Conservation (phyloP, 2,797 vertebrate species). For the Sibirionetta formosa region DNA sequence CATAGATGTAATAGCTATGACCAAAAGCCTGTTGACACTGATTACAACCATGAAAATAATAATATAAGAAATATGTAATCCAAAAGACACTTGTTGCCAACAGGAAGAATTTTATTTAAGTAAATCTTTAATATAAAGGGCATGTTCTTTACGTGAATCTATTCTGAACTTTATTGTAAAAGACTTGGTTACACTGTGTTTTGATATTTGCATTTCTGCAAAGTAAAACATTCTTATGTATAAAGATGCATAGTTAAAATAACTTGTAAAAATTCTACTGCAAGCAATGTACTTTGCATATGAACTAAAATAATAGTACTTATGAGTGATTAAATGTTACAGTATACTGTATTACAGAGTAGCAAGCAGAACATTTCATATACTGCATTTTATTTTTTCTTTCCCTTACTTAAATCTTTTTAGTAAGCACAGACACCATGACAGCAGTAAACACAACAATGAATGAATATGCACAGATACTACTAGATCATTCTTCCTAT, state of each 20-base stretch:
- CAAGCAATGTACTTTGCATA: background rate
- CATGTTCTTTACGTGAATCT: background rate
- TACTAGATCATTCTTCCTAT: conserved; percentile 53
- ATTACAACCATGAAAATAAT: background rate
- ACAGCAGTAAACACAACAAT: conserved; percentile 29
- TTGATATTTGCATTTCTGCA: conserved; percentile 40
- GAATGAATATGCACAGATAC: conserved; percentile 3
- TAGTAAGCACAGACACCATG: background rate
- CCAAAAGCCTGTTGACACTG: background rate
- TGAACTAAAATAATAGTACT: background rate
- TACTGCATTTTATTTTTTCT: conserved; percentile 6
- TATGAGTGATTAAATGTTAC: conserved; percentile 47
- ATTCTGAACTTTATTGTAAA: background rate
- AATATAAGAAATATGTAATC: accelerated
- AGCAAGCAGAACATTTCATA: conserved; percentile 28
- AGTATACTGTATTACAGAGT: background rate
- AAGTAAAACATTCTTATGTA: background rate
- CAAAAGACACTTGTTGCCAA: background rate
- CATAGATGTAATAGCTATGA: background rate
- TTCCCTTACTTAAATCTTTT: conserved; percentile 46
- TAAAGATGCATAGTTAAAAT: conserved; percentile 12
- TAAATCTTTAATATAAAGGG: background rate
- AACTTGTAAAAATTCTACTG: background rate
- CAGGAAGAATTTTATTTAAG: background rate
- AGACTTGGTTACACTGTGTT: background rate